These are phyloP conservation scores for Gymnoscelis rufifasciata DNA, from an alignment of 2,888 invertebrate genomes.

Conservation along the genomic window DNA sequence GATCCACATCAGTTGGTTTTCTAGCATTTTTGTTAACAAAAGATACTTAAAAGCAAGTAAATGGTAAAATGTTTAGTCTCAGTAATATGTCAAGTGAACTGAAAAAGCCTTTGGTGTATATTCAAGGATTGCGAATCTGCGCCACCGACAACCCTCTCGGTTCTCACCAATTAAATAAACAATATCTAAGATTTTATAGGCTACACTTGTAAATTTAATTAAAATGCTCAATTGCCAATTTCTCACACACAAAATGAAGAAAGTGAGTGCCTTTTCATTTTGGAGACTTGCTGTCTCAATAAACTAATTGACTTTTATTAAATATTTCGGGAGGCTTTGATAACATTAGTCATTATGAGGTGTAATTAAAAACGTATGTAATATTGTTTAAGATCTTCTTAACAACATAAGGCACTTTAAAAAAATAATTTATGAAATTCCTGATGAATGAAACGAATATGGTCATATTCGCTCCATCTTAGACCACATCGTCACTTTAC, in stretches of 20 bases:
- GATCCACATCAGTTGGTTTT: too few relatives aligned
- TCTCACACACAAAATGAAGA: slow-evolving; percentile 17
- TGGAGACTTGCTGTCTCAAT: slow-evolving; percentile 14
- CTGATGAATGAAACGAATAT: too few relatives aligned
- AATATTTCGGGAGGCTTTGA: slow-evolving; percentile 15
- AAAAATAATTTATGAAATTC: too few relatives aligned
- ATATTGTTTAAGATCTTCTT: too few relatives aligned
- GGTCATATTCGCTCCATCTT: too few relatives aligned
- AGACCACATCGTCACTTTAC: too few relatives aligned
- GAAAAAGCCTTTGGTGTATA: too few relatives aligned
- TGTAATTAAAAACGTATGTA: slow-evolving; percentile 13
- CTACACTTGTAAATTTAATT: slow-evolving; percentile 6
- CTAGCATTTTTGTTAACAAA: too few relatives aligned
- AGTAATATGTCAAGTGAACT: too few relatives aligned
- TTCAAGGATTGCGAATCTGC: neutral
- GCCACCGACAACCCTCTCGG: neutral
- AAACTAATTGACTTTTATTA: slow-evolving; percentile 15
- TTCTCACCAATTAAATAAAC: slow-evolving; percentile 3
- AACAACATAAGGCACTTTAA: too few relatives aligned
- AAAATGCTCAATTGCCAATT: slow-evolving; percentile 9
- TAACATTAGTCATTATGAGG: slow-evolving; percentile 14
- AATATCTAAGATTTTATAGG: neutral
- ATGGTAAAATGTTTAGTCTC: too few relatives aligned
- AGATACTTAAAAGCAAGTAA: too few relatives aligned
- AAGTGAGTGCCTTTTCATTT: slow-evolving; percentile 22